phyloP scores from a whole-genome alignment of 1,140 invertebrate species.

The Caenorhabditis remanei region DNA sequence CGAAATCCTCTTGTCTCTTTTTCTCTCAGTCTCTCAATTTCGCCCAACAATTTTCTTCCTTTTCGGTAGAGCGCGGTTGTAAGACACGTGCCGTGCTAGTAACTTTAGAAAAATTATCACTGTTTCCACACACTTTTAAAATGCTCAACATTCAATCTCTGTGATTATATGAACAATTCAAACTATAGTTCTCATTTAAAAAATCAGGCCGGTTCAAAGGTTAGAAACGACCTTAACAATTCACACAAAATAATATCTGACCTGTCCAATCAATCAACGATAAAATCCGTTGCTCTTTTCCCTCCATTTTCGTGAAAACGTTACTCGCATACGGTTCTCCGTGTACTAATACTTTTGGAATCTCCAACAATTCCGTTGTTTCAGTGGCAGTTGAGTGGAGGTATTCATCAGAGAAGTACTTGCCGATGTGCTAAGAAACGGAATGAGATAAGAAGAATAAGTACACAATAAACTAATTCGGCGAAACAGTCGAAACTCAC shows the following conservation, averaged over 20 bases:
- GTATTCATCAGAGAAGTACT: conserved; percentile 68
- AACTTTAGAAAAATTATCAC: too few relatives aligned
- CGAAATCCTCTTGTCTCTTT: too few relatives aligned
- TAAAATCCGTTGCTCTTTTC: conserved; percentile 63
- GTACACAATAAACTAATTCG: background rate
- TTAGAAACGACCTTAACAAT: background rate
- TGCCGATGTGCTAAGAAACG: conserved; percentile 66
- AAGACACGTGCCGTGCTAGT: too few relatives aligned
- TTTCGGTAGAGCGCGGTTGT: too few relatives aligned
- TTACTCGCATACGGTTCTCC: conserved; percentile 73
- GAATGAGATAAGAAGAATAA: background rate
- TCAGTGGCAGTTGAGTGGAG: conserved; percentile 64
- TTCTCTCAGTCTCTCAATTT: too few relatives aligned
- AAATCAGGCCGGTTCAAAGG: background rate
- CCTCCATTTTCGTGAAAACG: conserved; percentile 68
- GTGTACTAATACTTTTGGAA: conserved; percentile 68
- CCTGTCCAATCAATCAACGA: conserved; percentile 75
- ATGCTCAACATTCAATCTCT: too few relatives aligned
- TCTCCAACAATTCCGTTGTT: conserved; percentile 55
- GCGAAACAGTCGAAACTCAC: background rate
- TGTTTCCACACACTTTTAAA: too few relatives aligned
- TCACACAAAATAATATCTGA: conserved; percentile 52
- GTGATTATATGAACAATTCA: too few relatives aligned
- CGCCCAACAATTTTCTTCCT: too few relatives aligned
- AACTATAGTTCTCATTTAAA: too few relatives aligned